phyloP scores from a whole-genome alignment of 2,113 vertebrate species.

The Bothrops jararaca region DNA sequence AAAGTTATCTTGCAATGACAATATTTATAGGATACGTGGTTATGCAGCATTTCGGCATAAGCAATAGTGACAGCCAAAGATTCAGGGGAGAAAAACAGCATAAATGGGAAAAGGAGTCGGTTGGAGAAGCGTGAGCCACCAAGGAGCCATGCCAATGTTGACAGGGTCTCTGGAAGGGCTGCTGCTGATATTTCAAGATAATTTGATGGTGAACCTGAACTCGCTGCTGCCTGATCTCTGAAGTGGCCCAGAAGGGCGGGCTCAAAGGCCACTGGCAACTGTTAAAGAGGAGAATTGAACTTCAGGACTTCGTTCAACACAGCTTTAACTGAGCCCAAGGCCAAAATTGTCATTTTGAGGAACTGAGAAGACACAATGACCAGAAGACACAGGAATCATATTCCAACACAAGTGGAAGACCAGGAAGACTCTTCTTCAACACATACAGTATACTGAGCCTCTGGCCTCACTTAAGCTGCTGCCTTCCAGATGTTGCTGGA shows the following conservation, averaged over 20 bases:
- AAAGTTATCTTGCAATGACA: neutral
- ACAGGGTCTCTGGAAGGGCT: neutral
- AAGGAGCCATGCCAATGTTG: neutral
- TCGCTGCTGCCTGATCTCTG: neutral
- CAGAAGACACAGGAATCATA: neutral
- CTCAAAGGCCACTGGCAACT: neutral
- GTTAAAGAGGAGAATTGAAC: neutral
- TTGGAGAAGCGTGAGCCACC: neutral
- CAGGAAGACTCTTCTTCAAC: neutral
- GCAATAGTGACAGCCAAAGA: neutral
- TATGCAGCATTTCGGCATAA: neutral
- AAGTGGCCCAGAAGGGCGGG: neutral
- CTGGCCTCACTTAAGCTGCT: neutral
- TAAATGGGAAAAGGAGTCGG: neutral
- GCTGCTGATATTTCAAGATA: neutral
- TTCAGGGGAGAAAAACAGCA: neutral
- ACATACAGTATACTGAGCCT: neutral
- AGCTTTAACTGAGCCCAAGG: neutral
- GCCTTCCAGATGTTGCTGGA: neutral
- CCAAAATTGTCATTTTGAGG: neutral
- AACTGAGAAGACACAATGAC: neutral
- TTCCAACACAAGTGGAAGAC: neutral
- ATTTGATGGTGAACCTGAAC: neutral
- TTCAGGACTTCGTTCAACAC: neutral
- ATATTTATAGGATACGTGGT: neutral